These are phyloP conservation scores for Karalla daura DNA, from an alignment of 2,797 vertebrate species.

Conservation along the genomic window DNA sequence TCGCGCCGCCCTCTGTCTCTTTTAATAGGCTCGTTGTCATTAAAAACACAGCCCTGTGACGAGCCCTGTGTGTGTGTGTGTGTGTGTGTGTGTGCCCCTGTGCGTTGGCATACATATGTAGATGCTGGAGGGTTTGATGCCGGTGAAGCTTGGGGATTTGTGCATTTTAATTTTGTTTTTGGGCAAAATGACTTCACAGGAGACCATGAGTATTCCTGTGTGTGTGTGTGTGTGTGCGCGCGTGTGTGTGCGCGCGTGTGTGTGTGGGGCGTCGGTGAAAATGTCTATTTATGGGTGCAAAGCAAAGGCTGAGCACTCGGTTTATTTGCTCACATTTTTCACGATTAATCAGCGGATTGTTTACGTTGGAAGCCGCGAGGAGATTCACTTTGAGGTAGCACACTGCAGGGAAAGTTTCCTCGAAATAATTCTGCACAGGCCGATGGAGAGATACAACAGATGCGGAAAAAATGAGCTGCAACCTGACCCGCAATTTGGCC, in stretches of 20 bases:
- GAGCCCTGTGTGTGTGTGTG: constrained; percentile 2
- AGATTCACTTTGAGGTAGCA: too few relatives aligned
- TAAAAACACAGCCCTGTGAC: constrained; percentile 10
- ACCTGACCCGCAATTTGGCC: too few relatives aligned
- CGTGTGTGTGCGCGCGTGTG: constrained; percentile 11
- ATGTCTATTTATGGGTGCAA: constrained; percentile 65
- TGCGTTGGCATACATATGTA: constrained; percentile 13
- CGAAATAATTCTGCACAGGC: too few relatives aligned
- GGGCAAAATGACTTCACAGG: constrained; percentile 26
- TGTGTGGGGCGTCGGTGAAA: constrained; percentile 25
- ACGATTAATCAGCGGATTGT: not conserved
- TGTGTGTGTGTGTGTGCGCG: constrained; percentile 53
- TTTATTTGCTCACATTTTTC: not conserved
- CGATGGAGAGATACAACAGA: too few relatives aligned
- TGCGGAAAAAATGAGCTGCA: too few relatives aligned
- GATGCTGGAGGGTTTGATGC: not conserved
- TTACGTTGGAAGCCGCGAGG: too few relatives aligned
- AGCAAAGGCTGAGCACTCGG: constrained; percentile 56
- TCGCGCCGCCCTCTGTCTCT: not conserved
- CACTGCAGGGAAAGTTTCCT: too few relatives aligned
- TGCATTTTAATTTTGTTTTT: constrained; percentile 31
- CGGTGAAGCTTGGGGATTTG: constrained; percentile 14
- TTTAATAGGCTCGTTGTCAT: constrained; percentile 26
- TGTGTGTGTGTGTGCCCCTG: not conserved
- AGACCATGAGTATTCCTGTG: constrained; percentile 33